These are phyloP conservation scores for Arenaria interpres DNA, from an alignment of 2,113 vertebrate genomes.

Conservation along the genomic window DNA sequence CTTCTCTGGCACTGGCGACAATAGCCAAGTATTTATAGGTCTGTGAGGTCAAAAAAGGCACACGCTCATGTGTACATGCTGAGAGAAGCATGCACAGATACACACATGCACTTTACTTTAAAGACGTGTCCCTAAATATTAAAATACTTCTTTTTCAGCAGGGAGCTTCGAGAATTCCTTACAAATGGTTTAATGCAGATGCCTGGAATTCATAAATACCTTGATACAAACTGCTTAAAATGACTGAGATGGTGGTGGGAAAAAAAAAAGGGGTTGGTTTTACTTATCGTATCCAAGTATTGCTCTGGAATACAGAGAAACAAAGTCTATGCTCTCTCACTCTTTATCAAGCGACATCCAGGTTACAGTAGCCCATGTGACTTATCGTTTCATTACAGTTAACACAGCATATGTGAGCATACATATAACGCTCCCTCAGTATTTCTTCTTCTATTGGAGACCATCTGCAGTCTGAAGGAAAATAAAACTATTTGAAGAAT, in stretches of 20 bases:
- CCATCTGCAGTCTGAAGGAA: neutral
- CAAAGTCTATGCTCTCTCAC: neutral
- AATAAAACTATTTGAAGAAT: neutral
- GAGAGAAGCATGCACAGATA: neutral
- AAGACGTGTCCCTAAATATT: neutral
- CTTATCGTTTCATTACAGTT: neutral
- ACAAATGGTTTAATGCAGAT: neutral
- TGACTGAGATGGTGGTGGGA: neutral
- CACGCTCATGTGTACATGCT: neutral
- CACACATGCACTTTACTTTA: neutral
- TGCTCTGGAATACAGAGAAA: slow-evolving; percentile 27
- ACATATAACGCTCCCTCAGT: neutral
- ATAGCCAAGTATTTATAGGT: neutral
- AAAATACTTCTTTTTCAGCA: neutral
- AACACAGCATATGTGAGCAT: neutral
- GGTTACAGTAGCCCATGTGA: neutral
- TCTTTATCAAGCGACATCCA: neutral
- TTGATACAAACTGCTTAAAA: neutral
- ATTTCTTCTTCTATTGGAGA: neutral
- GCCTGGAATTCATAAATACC: neutral
- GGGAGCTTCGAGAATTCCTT: neutral
- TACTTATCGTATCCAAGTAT: neutral
- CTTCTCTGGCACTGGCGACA: neutral
- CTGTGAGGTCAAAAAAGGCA: slow-evolving; percentile 22
- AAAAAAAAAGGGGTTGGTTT: neutral